These are phyloP conservation scores for Calycopis cecrops DNA, from an alignment of 1,140 invertebrate genomes.

Conservation along the genomic window DNA sequence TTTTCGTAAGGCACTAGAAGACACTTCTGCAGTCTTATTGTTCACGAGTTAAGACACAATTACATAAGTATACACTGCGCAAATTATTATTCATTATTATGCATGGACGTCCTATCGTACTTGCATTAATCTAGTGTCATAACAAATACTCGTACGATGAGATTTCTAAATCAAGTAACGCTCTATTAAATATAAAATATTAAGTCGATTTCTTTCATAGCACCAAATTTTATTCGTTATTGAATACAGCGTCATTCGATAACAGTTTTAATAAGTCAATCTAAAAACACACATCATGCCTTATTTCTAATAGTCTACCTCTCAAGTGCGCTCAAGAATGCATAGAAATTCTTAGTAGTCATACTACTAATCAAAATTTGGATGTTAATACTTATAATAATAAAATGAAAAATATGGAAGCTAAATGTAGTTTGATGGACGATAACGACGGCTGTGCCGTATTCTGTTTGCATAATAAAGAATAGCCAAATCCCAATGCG, in stretches of 20 bases:
- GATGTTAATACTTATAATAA: too few species aligned
- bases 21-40: constrained; percentile 40
- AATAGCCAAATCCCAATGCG: too few species aligned
- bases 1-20: constrained; percentile 38
- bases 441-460: too few species aligned
- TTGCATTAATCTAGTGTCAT: constrained; percentile 33
- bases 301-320: constrained; percentile 40
- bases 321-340: not conserved
- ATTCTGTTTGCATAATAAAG: too few species aligned
- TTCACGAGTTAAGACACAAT: constrained; percentile 32
- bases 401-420: too few species aligned
- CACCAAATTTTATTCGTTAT: constrained; percentile 31
- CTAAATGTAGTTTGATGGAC: too few species aligned
- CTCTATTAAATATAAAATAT: constrained; percentile 35
- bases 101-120: constrained; percentile 42
- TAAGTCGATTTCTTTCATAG: constrained; percentile 23
- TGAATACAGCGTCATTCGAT: constrained; percentile 44
- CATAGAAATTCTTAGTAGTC: too few species aligned
- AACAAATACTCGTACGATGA: constrained; percentile 42
- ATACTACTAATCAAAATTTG: too few species aligned
- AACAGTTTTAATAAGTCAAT: constrained; percentile 41
- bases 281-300: constrained; percentile 66
- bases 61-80: constrained; percentile 34
- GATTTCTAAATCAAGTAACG: constrained; percentile 33
- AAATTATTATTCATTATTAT: constrained; percentile 50